Base-by-base conservation (phyloP, 2,797 vertebrate genomes). In the Tympanoctomys barrerae region DNA sequence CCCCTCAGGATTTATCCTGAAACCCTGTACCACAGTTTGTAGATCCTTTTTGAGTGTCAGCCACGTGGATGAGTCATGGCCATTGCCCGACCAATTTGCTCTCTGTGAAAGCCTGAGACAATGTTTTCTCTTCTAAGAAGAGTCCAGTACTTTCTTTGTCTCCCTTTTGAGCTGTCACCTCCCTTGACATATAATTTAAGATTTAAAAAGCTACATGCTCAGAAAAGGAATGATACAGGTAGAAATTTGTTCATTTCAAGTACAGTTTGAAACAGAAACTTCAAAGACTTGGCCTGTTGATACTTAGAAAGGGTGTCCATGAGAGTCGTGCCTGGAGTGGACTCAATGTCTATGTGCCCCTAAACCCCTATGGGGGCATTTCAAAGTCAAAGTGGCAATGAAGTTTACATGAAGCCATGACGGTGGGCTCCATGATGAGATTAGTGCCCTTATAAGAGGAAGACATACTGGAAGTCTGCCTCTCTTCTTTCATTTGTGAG, bases 281-380 rank as follows among this genome's bases (percentile, higher is more conserved):
- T 88, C 16, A 36, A 84, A 89, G 71, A 6, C 2, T 26, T 26
- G 18, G 2, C 5, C 28, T 68, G 11, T 7, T 28, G n/a, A 52
- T 36, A 22, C 10, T 16, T 21, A 11, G 9, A 89, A 77, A 80
- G 18, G 12, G 57, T 31, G 42, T 46, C 70, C 39, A 39, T 33
- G 2, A 79, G 13, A 36, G 54, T 13, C 79, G n/a, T 1, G 3
- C 0, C 13, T 33, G 2, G 7, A 52, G 39, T 2, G 10, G 19
- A 21, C 22, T 42, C n/a, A 66, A 33, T 3, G 11, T 19, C 49
- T 78, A 7, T 59, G 2, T 31, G 22, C 14, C 42, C 46, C n/a
- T 24, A 13, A 49, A 39, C 18, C 14, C 14, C 16, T 61, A 22
- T 33, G 87, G 5, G 24, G 46, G 7, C n/a, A 33, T 83, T 52